Percentiles rank a stretch among this genome's conserved stretches.
Evolutionary conservation across 2,888 invertebrate species (phyloP).

Genomic region (Meteorus cinctellus): DNA sequence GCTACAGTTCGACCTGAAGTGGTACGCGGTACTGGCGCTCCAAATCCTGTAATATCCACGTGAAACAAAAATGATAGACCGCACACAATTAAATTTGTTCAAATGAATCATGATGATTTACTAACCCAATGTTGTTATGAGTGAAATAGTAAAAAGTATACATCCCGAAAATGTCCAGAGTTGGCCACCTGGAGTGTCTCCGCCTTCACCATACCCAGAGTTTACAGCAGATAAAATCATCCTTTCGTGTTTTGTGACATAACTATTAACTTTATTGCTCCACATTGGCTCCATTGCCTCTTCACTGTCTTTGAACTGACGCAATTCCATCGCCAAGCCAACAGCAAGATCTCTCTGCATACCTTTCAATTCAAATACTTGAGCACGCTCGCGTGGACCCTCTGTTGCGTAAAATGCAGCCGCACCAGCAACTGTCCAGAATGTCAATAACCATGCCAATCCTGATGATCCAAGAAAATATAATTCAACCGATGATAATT

Average conservation of each 20-base stretch:
- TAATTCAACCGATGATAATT: neutral
- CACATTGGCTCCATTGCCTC: constrained; percentile 76
- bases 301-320: constrained; percentile 75
- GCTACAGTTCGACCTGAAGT: constrained; percentile 78
- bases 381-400: constrained; percentile 78
- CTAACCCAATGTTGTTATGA: constrained; percentile 81
- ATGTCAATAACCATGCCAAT: constrained; percentile 76
- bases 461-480: constrained; percentile 66
- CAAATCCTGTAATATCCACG: constrained; percentile 76
- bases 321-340: constrained; percentile 79
- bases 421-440: constrained; percentile 80
- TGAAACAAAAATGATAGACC: no score
- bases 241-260: constrained; percentile 76
- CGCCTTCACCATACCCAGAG: constrained; percentile 76
- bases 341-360: constrained; percentile 79
- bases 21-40: constrained; percentile 82
- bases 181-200: constrained; percentile 72
- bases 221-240: constrained; percentile 76
- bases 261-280: constrained; percentile 77
- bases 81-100: no score
- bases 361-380: constrained; percentile 75
- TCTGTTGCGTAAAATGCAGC: constrained; percentile 80
- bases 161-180: constrained; percentile 83
- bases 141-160: constrained; percentile 80
- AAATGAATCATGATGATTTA: neutral